Percentiles rank a stretch among this genome's conserved stretches.
Evolutionary conservation across 2,797 vertebrate genomes (phyloP).

Genomic region (Cygnus olor): DNA sequence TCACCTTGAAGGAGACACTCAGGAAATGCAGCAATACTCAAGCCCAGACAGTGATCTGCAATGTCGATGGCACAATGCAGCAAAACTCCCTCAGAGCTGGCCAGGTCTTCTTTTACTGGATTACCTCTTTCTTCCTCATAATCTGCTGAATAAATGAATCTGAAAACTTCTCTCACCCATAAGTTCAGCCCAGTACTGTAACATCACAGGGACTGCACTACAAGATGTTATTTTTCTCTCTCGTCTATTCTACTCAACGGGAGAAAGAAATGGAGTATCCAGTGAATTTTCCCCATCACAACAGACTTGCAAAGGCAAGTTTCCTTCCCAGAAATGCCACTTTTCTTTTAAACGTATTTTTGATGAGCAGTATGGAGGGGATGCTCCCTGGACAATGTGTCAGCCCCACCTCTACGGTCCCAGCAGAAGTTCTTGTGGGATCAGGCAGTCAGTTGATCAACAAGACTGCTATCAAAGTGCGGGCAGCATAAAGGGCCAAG

Average conservation of each 20-base stretch:
- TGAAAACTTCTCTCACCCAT: background rate
- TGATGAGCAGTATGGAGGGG: background rate
- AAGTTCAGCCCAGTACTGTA: background rate
- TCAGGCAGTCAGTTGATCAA: background rate
- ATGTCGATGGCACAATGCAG: background rate
- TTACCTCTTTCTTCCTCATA: background rate
- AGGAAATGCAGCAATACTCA: background rate
- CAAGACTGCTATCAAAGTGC: background rate
- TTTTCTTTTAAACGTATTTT: background rate
- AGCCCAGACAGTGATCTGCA: background rate
- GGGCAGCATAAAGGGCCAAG: background rate
- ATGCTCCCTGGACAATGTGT: background rate
- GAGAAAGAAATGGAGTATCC: background rate
- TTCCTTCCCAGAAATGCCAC: background rate
- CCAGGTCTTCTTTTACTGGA: background rate
- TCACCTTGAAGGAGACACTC: background rate
- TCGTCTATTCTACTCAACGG: background rate
- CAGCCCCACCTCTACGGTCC: background rate
- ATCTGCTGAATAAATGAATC: background rate
- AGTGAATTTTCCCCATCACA: background rate
- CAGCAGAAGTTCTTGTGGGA: background rate
- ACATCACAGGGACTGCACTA: background rate
- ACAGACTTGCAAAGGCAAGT: background rate
- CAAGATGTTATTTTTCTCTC: background rate
- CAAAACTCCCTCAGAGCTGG: background rate